phyloP scores from a whole-genome alignment of 2,113 vertebrate genomes.

The Micromys minutus region DNA sequence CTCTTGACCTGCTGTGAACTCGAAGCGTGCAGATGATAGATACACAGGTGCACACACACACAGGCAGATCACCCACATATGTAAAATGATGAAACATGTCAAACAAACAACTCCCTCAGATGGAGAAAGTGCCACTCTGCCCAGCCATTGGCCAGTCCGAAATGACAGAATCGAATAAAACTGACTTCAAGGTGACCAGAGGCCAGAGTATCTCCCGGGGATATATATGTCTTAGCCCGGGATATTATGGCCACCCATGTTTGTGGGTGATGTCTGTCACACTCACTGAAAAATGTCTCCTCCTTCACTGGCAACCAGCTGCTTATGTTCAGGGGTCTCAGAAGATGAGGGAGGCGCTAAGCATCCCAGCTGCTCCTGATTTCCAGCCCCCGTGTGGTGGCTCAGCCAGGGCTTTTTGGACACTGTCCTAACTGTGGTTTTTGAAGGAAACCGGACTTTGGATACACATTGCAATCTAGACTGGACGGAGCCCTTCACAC shows the following conservation, averaged over 20 bases:
- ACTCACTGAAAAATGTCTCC: background rate
- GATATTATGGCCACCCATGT: accelerated
- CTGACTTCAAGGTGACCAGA: background rate
- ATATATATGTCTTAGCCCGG: accelerated
- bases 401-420: background rate
- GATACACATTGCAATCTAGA: background rate
- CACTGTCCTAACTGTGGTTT: background rate
- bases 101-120: background rate
- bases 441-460: background rate
- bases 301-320: background rate
- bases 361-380: background rate
- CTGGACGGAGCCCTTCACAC: background rate
- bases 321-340: background rate
- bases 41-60: background rate
- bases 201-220: accelerated
- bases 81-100: background rate
- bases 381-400: accelerated
- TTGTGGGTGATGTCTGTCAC: background rate
- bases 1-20: background rate
- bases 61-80: background rate
- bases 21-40: too few species aligned
- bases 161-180: background rate
- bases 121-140: background rate
- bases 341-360: background rate
- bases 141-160: background rate